These are phyloP conservation scores for Apodemia zela DNA, from an alignment of 2,888 invertebrate species.

Conservation along the genomic window DNA sequence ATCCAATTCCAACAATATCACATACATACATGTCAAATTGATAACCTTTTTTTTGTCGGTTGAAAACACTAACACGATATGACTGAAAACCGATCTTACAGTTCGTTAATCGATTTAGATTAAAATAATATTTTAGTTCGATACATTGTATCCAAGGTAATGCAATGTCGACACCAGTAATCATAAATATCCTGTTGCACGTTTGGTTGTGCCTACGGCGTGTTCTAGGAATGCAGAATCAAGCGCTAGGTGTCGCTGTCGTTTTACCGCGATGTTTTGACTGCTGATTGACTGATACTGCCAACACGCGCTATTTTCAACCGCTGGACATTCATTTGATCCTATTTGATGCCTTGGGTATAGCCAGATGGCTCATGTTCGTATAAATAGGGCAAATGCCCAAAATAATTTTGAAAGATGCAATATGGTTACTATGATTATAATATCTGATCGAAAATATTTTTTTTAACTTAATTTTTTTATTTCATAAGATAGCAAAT, in stretches of 20 bases:
- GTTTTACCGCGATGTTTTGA: conserved; percentile 56
- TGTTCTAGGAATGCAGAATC: conserved; percentile 52
- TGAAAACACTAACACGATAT: too few relatives aligned
- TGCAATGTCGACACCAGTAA: conserved; percentile 17
- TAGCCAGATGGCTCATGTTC: conserved; percentile 24
- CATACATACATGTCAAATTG: too few relatives aligned
- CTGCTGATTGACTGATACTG: conserved; percentile 70
- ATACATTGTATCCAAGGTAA: conserved; percentile 8
- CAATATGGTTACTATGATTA: too few relatives aligned
- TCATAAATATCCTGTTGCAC: conserved; percentile 35
- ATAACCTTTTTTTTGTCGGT: too few relatives aligned
- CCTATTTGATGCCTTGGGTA: conserved; percentile 19
- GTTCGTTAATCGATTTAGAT: background rate
- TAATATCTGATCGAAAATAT: too few relatives aligned
- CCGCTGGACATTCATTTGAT: conserved; percentile 24
- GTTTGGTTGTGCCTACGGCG: conserved; percentile 32
- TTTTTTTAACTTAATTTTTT: too few relatives aligned
- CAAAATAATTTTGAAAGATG: background rate
- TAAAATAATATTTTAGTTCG: background rate
- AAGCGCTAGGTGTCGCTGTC: conserved; percentile 37
- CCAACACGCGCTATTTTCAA: conserved; percentile 42
- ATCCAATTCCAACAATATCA: too few relatives aligned
- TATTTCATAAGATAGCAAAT: too few relatives aligned
- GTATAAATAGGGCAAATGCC: conserved; percentile 19
- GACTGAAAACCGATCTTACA: background rate